These are phyloP conservation scores for Lota lota DNA, from an alignment of 2,113 vertebrate genomes.

Conservation along the genomic window DNA sequence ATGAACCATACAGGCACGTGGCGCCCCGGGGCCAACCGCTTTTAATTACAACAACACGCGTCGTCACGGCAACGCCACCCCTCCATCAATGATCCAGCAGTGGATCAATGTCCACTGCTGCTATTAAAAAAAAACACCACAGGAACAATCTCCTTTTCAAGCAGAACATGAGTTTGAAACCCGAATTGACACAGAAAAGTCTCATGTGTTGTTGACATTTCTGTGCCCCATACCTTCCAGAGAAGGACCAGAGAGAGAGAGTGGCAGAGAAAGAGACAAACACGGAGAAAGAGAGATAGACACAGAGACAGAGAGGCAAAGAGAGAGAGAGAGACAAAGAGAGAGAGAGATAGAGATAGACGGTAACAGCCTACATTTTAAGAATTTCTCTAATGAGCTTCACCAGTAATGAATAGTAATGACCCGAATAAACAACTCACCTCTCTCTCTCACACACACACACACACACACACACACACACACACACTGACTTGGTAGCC, in stretches of 20 bases:
- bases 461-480: too few species aligned
- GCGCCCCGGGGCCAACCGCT: conserved; percentile 21
- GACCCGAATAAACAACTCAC: too few species aligned
- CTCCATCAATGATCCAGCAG: conserved; percentile 28
- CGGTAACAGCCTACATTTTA: too few species aligned
- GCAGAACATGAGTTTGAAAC: conserved; percentile 24
- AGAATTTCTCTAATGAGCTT: too few species aligned
- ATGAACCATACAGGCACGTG: conserved; percentile 41
- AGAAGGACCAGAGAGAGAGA: background rate
- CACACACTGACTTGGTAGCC: too few species aligned
- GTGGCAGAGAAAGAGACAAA: background rate
- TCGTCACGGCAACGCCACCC: conserved; percentile 5
- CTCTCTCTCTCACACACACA: too few species aligned
- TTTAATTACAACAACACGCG: conserved; percentile 45
- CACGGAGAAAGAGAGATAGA: background rate
- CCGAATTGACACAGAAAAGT: conserved; percentile 2
- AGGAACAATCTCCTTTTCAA: conserved; percentile 17
- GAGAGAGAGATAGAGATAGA: too few species aligned
- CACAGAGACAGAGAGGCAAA: background rate
- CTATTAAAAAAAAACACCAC: conserved; percentile 9
- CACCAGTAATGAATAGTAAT: too few species aligned
- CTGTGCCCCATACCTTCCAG: background rate
- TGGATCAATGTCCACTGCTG: conserved; percentile 17
- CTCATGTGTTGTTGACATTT: background rate
- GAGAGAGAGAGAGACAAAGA: too few species aligned